Base-by-base conservation (phyloP, 2,113 vertebrate species). In the Furnarius figulus region DNA sequence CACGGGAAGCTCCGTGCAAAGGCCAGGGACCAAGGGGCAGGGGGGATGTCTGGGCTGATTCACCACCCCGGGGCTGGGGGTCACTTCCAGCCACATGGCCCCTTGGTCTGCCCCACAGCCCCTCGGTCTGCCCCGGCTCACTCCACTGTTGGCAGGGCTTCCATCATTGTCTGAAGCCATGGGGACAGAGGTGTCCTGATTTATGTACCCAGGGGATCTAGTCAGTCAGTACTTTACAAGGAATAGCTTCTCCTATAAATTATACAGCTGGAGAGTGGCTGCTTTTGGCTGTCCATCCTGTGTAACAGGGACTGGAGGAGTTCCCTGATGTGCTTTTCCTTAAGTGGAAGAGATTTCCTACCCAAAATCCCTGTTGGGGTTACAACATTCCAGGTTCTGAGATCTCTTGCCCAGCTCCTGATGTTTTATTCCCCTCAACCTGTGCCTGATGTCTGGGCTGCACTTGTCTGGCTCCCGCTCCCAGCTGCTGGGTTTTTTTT, bases 1-100 rank as follows among this genome's bases (percentile, higher is more conserved):
- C 0, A 5, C 18, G 0, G 44, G 28, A 14, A 15, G 37, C 30
- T 22, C 73, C 3, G 16, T 0, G 31, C 24, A 0, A 1, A 12
- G 76, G 15, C 72, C 9, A 63, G 28, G 46, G 37, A 1, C 17
- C 0, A 1, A 4, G 55, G 55, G 42, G 25, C 18, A 0, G 0
- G 4, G 37, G 27, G 24, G 10, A 7, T 31, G 8, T 2, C 13
- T 0, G 7, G 59, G 56, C 4, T n/a, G 46, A 21, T 53, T 46
- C 63, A 3, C 4, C 14, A 44, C 59, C 10, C 14, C 1, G 0
- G 61, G 49, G 28, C 9, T 23, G 1, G 52, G 37, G 55, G 35
- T 20, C n/a, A 0, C 42, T 4, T 22, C 75, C 53, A 33, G 65
- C 67, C 79, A 0, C 40, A 13, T 8, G 14, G 15, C 21, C 61